Percentiles rank a stretch among this genome's conserved stretches.
phyloP scores from a whole-genome alignment of 2,113 vertebrate genomes.

The Stomatorhinus ivindoensis region DNA sequence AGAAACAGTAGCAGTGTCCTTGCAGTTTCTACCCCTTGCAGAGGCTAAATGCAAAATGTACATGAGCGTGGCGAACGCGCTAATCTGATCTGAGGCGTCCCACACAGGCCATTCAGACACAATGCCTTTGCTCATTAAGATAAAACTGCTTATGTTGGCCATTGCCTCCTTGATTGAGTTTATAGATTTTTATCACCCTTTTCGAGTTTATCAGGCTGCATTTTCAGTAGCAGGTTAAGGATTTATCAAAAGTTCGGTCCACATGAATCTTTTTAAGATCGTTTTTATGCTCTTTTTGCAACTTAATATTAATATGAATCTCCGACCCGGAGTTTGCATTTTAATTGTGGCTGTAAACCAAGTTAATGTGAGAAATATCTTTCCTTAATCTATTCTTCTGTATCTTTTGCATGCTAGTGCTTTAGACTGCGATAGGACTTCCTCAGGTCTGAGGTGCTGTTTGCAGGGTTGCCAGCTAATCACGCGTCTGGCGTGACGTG shows the following conservation, averaged over 20 bases:
- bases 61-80: background rate
- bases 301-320: background rate
- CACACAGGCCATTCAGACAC: background rate
- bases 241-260: background rate
- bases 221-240: background rate
- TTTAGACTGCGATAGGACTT: background rate
- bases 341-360: background rate
- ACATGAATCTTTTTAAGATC: background rate
- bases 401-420: background rate
- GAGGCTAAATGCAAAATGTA: background rate
- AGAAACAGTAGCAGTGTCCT: background rate
- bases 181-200: slow-evolving; percentile 1
- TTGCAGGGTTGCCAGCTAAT: background rate
- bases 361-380: background rate
- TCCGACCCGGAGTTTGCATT: background rate
- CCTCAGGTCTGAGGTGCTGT: background rate
- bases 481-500: background rate
- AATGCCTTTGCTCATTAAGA: background rate
- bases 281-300: background rate
- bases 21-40: background rate
- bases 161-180: background rate
- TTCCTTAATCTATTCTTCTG: background rate
- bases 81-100: background rate
- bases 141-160: background rate
- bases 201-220: background rate